Evolutionary conservation across 2,113 vertebrate genomes (phyloP).

Genomic region (Progne subis): DNA sequence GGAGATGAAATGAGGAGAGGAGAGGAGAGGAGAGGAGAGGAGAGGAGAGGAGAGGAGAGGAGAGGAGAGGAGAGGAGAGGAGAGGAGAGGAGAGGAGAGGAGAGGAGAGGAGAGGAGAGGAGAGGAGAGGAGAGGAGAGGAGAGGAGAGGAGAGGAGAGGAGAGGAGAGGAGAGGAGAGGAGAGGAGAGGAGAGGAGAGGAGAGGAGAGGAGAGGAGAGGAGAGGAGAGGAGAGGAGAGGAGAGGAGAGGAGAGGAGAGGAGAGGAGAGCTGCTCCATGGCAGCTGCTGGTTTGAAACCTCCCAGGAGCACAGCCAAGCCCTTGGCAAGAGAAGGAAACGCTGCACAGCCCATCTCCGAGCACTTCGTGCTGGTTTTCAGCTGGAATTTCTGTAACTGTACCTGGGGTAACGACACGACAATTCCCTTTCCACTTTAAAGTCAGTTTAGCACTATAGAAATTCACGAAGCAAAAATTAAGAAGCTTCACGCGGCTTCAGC

Average conservation of each 20-base stretch:
- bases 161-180: no score
- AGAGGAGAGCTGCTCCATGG: background rate
- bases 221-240: no score
- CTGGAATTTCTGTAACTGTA: background rate
- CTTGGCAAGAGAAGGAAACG: background rate
- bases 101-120: no score
- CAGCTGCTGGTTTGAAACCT: background rate
- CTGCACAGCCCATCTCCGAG: background rate
- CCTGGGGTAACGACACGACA: background rate
- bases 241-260: background rate
- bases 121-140: no score
- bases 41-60: no score
- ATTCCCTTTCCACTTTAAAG: background rate
- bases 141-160: no score
- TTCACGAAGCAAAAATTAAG: slow-evolving; percentile 10
- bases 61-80: no score
- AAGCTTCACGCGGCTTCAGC: background rate
- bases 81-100: no score
- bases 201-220: no score
- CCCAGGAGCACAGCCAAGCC: background rate
- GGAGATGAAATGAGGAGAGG: no score
- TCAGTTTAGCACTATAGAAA: background rate
- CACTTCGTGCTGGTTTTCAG: background rate
- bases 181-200: no score
- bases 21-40: background rate